Conservation (phyloP, 2,113 vertebrate genomes). For the Podarcis muralis region DNA sequence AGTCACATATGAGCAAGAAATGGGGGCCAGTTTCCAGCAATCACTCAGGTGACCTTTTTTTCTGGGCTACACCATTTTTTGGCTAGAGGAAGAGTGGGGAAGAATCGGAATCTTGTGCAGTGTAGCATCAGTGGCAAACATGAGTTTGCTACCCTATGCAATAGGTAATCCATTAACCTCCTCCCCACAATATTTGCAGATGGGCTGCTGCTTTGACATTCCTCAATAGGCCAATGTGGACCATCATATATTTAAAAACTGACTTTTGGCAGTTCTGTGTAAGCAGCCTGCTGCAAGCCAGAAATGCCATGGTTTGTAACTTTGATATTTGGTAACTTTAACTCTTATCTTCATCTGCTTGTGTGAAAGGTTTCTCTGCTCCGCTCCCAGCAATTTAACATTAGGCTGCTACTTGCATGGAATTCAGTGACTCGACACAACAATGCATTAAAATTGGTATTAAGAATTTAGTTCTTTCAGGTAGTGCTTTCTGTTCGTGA, state of each 20-base stretch:
- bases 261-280: neutral
- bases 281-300: neutral
- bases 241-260: neutral
- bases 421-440: neutral
- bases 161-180: neutral
- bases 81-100: neutral
- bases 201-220: slow-evolving; percentile 1
- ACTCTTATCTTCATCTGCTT: neutral
- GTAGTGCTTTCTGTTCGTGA: neutral
- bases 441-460: neutral
- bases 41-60: neutral
- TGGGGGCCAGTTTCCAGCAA: neutral
- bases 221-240: neutral
- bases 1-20: neutral
- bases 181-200: neutral
- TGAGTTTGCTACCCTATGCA: neutral
- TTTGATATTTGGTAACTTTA: neutral
- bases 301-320: neutral
- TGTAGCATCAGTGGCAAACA: neutral
- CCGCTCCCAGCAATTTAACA: neutral
- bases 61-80: neutral
- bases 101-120: neutral
- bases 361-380: neutral
- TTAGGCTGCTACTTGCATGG: slow-evolving; percentile 26
- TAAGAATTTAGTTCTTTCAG: neutral